phyloP scores from a whole-genome alignment of 2,888 invertebrate genomes.

The Hirudinaria manillensis region DNA sequence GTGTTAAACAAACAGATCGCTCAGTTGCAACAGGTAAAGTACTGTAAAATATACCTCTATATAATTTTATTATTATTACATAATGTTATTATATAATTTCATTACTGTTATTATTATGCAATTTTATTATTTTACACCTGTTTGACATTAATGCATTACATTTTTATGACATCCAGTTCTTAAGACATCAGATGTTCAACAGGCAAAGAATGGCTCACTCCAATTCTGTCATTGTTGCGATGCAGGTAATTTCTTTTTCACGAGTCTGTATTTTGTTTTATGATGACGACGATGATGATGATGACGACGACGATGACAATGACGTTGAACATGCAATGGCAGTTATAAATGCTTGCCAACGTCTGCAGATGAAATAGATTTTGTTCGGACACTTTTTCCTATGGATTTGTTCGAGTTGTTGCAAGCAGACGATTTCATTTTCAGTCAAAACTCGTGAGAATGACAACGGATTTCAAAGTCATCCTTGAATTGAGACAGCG shows the following conservation, averaged over 20 bases:
- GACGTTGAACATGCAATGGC: background rate
- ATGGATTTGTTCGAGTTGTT: background rate
- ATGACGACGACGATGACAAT: too few species aligned
- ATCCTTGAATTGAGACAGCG: conserved; percentile 18
- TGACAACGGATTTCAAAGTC: conserved; percentile 26
- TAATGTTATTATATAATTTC: too few species aligned
- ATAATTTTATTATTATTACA: too few species aligned
- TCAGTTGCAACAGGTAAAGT: conserved; percentile 24
- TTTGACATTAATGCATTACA: background rate
- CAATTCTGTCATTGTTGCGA: conserved; percentile 23
- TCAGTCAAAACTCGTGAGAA: conserved; percentile 29
- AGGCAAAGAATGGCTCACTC: conserved; percentile 21
- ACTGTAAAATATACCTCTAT: too few species aligned
- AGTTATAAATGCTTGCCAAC: background rate
- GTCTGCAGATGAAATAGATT: too few species aligned
- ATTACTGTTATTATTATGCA: too few species aligned
- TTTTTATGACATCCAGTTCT: conserved; percentile 1
- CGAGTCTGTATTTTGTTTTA: too few species aligned
- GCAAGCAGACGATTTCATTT: background rate
- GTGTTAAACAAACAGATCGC: conserved; percentile 23
- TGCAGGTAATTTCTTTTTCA: conserved; percentile 22
- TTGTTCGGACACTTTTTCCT: too few species aligned
- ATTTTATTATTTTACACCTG: too few species aligned
- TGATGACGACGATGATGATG: too few species aligned
- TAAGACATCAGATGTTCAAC: conserved; percentile 10